phyloP scores from a whole-genome alignment of 2,888 invertebrate species.

The Bombylius major region DNA sequence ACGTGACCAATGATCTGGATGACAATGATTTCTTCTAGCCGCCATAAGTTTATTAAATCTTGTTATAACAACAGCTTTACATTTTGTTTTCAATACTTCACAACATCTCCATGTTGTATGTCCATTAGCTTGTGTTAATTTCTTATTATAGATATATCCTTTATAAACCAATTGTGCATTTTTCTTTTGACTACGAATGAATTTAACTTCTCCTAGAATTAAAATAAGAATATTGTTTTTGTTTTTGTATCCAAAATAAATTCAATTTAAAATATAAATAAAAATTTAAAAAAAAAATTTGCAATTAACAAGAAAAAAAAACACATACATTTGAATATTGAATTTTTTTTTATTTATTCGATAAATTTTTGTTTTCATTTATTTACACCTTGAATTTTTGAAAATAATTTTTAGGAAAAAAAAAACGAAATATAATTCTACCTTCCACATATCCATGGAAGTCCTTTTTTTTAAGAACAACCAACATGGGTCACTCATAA shows the following conservation, averaged over 20 bases:
- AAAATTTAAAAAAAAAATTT: neutral
- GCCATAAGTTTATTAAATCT: conserved; percentile 28
- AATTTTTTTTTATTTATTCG: neutral
- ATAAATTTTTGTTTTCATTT: too few species aligned
- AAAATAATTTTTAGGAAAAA: too few species aligned
- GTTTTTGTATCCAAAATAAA: neutral
- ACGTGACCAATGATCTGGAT: conserved; percentile 27
- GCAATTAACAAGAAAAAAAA: neutral
- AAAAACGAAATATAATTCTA: too few species aligned
- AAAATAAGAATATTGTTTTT: conserved; percentile 6
- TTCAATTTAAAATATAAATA: neutral
- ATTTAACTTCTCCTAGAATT: conserved; percentile 26
- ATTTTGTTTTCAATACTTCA: conserved; percentile 33
- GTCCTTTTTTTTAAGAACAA: too few species aligned
- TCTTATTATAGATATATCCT: conserved; percentile 37
- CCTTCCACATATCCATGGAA: too few species aligned
- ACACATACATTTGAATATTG: neutral
- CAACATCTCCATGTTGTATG: conserved; percentile 37
- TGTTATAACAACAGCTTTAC: conserved; percentile 36
- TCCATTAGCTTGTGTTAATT: conserved; percentile 37
- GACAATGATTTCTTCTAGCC: conserved; percentile 31
- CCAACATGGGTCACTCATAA: too few species aligned
- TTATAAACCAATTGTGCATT: conserved; percentile 37
- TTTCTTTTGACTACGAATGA: conserved; percentile 38
- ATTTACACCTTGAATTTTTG: too few species aligned